A percentile compares a stretch with the other conserved stretches of the same genome.
These are phyloP conservation scores for Setophaga coronata DNA, from an alignment of 2,113 vertebrate species.

Conservation along the genomic window DNA sequence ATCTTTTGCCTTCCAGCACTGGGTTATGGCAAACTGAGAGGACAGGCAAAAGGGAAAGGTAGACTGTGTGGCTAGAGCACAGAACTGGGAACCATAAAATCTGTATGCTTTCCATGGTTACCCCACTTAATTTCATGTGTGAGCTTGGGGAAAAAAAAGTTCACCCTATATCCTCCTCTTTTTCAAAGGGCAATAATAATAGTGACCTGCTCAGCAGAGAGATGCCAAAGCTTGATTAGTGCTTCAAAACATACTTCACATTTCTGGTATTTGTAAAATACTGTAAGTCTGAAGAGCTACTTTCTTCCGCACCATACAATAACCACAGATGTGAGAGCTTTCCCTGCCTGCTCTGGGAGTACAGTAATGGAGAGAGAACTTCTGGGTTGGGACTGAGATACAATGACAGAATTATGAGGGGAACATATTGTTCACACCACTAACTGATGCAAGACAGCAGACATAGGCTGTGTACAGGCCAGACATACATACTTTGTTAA, in stretches of 20 bases:
- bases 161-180: neutral
- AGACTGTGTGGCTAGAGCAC: neutral
- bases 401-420: conserved; percentile 36
- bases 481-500: conserved; percentile 35
- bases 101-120: neutral
- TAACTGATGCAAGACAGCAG: conserved; percentile 11
- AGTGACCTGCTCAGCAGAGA: neutral
- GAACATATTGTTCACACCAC: conserved; percentile 21
- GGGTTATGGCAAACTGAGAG: neutral
- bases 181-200: neutral
- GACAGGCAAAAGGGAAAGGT: neutral
- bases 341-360: neutral
- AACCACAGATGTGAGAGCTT: neutral
- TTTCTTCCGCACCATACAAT: neutral
- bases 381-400: neutral
- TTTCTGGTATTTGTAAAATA: neutral
- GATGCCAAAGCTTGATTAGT: neutral
- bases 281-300: neutral
- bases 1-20: neutral
- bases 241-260: neutral
- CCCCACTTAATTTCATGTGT: neutral
- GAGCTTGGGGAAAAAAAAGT: neutral
- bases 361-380: neutral
- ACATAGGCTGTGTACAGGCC: neutral
- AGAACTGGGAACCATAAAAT: neutral